phyloP scores from a whole-genome alignment of 2,113 vertebrate genomes.

The Paradoxurus hermaphroditus region DNA sequence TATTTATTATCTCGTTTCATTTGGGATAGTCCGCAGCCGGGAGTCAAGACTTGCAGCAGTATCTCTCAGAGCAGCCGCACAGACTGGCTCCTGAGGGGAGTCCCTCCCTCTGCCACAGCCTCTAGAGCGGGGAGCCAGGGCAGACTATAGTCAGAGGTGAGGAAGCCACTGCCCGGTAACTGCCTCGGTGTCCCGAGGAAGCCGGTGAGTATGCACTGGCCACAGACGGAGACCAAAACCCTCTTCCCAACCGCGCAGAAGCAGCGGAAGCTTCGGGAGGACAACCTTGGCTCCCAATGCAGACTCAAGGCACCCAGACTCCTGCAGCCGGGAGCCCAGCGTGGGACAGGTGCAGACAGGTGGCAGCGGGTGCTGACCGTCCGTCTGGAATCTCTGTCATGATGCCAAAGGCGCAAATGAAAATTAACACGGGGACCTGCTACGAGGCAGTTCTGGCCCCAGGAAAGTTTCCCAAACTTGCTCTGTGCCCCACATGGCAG shows the following conservation, averaged over 20 bases:
- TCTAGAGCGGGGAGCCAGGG: background rate
- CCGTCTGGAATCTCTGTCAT: no score
- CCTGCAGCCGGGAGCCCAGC: background rate
- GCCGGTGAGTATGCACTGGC: background rate
- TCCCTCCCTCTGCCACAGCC: accelerated
- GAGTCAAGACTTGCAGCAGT: background rate
- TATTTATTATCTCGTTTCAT: background rate
- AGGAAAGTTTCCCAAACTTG: background rate
- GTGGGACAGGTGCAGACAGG: background rate
- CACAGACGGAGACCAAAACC: background rate
- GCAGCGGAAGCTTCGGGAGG: background rate
- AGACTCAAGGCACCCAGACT: background rate
- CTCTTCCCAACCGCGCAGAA: background rate
- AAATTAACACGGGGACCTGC: background rate
- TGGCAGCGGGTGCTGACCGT: accelerated
- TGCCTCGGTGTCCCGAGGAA: accelerated
- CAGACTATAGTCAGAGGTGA: background rate
- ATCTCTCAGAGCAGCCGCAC: background rate
- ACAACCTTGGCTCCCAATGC: background rate
- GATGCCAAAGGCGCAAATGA: background rate
- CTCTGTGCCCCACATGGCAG: background rate
- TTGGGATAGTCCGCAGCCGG: no score
- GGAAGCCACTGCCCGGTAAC: background rate
- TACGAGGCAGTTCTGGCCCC: background rate
- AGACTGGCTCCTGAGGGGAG: accelerated